Evolutionary conservation across 1,140 invertebrate genomes (phyloP), one percentile per base, ranked within the genome.

Genomic region (Zaprionus nigranus): DNA sequence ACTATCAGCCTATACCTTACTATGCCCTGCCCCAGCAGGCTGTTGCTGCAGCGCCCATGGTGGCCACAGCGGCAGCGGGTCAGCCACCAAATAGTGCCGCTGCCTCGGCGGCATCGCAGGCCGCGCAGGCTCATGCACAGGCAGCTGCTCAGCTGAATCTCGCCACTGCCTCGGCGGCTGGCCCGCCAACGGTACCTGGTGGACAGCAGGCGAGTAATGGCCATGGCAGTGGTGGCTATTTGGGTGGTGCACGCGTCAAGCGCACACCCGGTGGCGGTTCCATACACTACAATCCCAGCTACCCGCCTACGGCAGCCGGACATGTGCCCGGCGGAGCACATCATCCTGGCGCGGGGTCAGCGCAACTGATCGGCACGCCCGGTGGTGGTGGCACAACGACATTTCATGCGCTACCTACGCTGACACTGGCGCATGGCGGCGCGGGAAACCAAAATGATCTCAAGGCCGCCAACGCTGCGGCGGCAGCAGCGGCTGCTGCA

Each of bases 1-100:
- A 91, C 58, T 92, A 93, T 80, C 91, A 92, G 62, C 81, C 92
- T 43, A 92, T 92, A 81, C 90, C 91, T 58, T 93, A 92, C 71
- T 92, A 92, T 73, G 79, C 46, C 11, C 46, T 93, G 62, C 84
- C 84, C 54, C 90, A 75, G 61, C 84, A 84, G 63, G 75, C 84
- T 22, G 84, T 87, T 24, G 60, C 87, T 24, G 64, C 88, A 13
- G 70, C 84, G 20, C 81, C 81, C 5, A 80, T 82, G 77, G 69
- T 81, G 53, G 66, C 81, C 11, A 70, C 83, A 20, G 38, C 76
- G 28, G 56, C 64, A 3, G 13, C 74, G 12, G 63, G 63, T 5
- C 85, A 90, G 63, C 66, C 81, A 2, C 65, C 46, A 1, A 69
- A 70, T 36, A 75, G 73, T 1, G 76, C 61, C 1, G 12, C 61